Evolutionary conservation across 2,888 invertebrate genomes (phyloP).

Genomic region (Pristionchus maxplancki): DNA sequence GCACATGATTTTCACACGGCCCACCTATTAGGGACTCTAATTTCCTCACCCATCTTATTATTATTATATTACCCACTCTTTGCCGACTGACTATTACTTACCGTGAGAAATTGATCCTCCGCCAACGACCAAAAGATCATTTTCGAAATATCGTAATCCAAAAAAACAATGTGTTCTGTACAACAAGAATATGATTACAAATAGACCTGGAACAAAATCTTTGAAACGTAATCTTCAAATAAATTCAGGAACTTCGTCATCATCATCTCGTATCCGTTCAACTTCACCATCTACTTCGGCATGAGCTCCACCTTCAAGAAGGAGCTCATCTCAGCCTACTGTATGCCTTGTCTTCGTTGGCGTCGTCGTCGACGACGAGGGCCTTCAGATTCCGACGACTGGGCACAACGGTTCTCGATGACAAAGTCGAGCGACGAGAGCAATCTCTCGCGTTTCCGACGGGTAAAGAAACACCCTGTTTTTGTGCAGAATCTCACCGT

Average conservation of each 20-base stretch:
- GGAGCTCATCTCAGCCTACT: not conserved
- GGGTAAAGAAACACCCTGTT: not conserved
- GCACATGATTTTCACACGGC: not conserved
- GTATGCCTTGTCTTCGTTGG: not conserved
- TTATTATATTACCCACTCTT: too few relatives aligned
- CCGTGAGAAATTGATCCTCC: too few relatives aligned
- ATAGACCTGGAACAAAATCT: too few relatives aligned
- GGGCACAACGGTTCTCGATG: constrained; percentile 30
- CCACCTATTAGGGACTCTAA: too few relatives aligned
- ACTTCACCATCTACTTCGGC: constrained; percentile 94
- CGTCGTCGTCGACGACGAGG: not conserved
- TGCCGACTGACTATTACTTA: too few relatives aligned
- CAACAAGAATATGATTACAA: too few relatives aligned
- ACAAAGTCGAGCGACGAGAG: constrained; percentile 3
- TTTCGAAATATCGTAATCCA: too few relatives aligned
- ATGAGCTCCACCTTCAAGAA: constrained; percentile 91
- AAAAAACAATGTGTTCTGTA: too few relatives aligned
- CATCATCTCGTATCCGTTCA: constrained; percentile 89
- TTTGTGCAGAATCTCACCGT: not conserved
- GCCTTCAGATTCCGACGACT: constrained; percentile 1
- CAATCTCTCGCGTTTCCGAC: not conserved
- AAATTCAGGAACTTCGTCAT: constrained; percentile 92
- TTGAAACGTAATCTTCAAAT: not conserved
- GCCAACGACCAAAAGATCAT: too few relatives aligned
- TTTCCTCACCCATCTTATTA: too few relatives aligned